Evolutionary conservation across 2,888 invertebrate species (phyloP), one percentile per base, ranked within the genome.

Genomic region (Notocelia uddmanniana): DNA sequence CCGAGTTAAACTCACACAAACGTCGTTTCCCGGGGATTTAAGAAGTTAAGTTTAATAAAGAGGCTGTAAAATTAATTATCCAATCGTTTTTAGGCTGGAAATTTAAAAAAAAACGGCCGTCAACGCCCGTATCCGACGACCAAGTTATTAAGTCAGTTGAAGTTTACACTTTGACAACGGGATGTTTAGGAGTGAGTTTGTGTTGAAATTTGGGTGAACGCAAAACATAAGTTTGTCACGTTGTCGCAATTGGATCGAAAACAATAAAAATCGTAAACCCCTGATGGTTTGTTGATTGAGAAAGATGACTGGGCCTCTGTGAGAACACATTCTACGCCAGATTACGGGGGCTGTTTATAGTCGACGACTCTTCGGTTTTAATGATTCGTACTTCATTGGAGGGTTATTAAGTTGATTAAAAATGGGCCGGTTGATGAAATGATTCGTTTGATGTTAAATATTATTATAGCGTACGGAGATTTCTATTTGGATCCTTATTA

Each of bases 261-360:
- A 93, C 92, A 92, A 92, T 93, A 92, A 93, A 92, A 93, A 92
- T 90, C 91, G 87, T 90, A 76, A 73, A 77, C 83, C 81, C 85
- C 85, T 83, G 85, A 86, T 85, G 86, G 85, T 72, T 82, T 78
- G 92, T 87, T 93, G 90, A 93, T 93, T 93, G 93, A 91, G 90
- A 92, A 92, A 90, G 89, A 93, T 93, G 91, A 86, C 82, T 83
- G 78, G 78, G 69, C 74, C 78, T 75, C 83, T 88, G 92, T 92
- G 93, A 89, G 93, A 93, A 90, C 85, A 76, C 77, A 80, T 83
- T 80, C 78, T 77, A 81, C 81, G 80, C 79, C 85, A 84, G 87
- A 88, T 87, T 86, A 86, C 83, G 81, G 78, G 80, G 80, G 85
- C 77, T 54, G 71, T 89, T 92, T 89, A 89, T 76, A 80, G 74